A percentile compares a stretch with the other conserved stretches of the same genome.
Conservation (phyloP, 2,113 vertebrate species). For the Brienomyrus longianalis region DNA sequence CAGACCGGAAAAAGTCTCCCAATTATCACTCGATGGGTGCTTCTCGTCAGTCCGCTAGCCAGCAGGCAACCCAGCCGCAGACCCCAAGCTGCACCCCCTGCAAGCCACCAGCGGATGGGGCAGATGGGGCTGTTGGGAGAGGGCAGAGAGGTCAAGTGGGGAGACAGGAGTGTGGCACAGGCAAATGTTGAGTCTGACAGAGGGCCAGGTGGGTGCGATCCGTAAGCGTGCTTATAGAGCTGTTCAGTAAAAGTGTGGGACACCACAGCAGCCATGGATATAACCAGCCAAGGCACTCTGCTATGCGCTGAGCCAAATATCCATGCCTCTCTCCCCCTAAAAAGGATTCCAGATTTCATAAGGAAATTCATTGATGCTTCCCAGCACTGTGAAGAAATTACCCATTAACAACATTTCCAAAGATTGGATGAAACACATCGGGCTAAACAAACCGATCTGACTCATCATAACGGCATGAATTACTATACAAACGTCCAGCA, state of each 20-base stretch:
- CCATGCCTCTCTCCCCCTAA: neutral
- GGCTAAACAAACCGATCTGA: neutral
- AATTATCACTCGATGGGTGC: neutral
- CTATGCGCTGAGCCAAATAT: constrained; percentile 8
- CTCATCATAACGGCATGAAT: neutral
- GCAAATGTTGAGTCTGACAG: constrained; percentile 28
- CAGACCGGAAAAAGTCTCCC: neutral
- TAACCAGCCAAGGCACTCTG: constrained; percentile 11
- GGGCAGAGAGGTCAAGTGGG: neutral
- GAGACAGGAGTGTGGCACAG: constrained; percentile 27
- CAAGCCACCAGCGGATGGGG: constrained; percentile 35
- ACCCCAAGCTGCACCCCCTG: neutral
- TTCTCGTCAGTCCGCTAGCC: neutral
- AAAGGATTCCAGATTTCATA: neutral
- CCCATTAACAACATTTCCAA: neutral
- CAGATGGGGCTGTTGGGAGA: constrained; percentile 31
- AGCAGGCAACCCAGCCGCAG: neutral
- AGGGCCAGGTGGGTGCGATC: constrained; percentile 61
- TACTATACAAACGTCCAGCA: neutral
- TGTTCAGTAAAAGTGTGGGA: constrained; percentile 36
- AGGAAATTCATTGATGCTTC: neutral
- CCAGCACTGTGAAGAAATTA: neutral
- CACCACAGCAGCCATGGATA: constrained; percentile 31
- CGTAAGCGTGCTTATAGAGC: constrained; percentile 39
- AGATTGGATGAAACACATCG: neutral